Evolutionary conservation across 2,797 vertebrate genomes (phyloP), one percentile per base, ranked within the genome.

Genomic region (Helarctos malayanus): DNA sequence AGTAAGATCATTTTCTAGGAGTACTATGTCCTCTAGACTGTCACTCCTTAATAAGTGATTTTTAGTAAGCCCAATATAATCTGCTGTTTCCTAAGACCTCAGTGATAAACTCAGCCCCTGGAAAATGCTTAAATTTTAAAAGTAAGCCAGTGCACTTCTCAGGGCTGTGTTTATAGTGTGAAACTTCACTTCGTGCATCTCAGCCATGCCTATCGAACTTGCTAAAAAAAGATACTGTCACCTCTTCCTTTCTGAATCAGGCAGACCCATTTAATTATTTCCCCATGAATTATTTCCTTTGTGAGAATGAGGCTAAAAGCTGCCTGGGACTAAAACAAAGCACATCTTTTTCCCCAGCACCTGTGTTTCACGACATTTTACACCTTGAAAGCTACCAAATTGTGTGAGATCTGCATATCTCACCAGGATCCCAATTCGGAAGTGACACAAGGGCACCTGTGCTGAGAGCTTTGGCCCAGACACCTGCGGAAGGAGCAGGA

Each of bases 1-100:
- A 98, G 90, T 97, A 1, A 0, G 97, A 98, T 98, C 97, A 96
- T 98, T 98, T 97, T 98, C 97, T 96, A 91, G 96, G 97, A 98
- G 94, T 93, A 65, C 88, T 71, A n/a, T 52, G 45, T 78, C 61
- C 23, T 96, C 88, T 27, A 65, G 59, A 45, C 54, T 63, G 61
- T 78, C 96, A 59, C 47, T 86, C 47, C 45, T 88, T 96, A 88
- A 81, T 95, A 86, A 93, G 87, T 83, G 49, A 95, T 69, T 91
- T 95, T 93, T 71, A 73, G 71, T 89, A 89, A 94, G 80, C 59
- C 12, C 25, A 87, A 84, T 93, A 87, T n/a, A 89, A 96, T 97
- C 76, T 97, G 35, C 82, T 93, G 6, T 81, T 91, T 95, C 71
- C 96, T 88, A 86, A 90, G n/a, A 85, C 69, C 47, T 78, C 78